Base-by-base conservation (phyloP, 2,888 invertebrate species). In the Macroteleia sp. region DNA sequence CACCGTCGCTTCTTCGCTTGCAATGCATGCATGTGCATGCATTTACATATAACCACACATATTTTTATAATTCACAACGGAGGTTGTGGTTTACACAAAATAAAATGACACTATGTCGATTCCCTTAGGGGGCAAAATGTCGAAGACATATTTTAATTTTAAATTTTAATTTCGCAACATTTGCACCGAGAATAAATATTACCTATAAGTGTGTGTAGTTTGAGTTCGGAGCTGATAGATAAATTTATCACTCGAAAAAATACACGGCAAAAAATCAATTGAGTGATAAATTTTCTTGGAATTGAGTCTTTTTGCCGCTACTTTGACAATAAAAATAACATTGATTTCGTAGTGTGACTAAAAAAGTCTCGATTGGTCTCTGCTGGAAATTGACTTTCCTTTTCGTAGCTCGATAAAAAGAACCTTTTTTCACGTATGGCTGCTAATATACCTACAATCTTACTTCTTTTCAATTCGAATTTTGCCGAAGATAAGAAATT, bases 1-100 rank as follows among this genome's bases (percentile, higher is more conserved):
- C 56, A 44, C 56, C 44, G 48, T 10, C 9, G 10, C 32, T 32
- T 2, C 32, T 2, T 32, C 10, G 10, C n/a, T n/a, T n/a, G n/a
- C n/a, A n/a, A 10, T 32, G 10, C 32, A 32, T 5, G 14, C 48
- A 12, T 10, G 34, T 14, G 14, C 34, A 14, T 14, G n/a, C n/a
- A n/a, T n/a, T n/a, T n/a, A n/a, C n/a, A n/a, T n/a, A n/a, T n/a
- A n/a, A n/a, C 6, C 34, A 14, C 30, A 34, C 25, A 22, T 41
- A 48, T 56, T 64, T 71, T 71, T 34, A 41, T 32, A 54, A 56
- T 41, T 64, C 62, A 56, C 62, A 56, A 71, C 57, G 34, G 50
- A 48, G 56, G 56, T 30, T 39, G 61, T 25, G 16, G n/a, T 57
- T 41, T 25, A 12, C 19, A 4, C 34, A 34, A 14, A 41, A 54